Base-by-base conservation (phyloP, 2,888 invertebrate species). In the Chrysina gloriosa region DNA sequence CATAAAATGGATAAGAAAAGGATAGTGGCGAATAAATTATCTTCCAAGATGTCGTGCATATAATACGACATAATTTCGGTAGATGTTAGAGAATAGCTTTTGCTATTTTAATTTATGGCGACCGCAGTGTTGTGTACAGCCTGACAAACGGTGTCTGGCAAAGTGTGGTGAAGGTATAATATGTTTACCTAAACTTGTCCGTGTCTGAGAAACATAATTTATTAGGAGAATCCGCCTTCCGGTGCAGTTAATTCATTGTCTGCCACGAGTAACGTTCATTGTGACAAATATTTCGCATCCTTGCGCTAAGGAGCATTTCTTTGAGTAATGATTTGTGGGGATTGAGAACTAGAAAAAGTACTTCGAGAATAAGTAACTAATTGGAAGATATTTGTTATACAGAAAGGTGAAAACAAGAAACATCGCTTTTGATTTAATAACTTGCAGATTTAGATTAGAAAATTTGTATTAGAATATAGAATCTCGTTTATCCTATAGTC, bases 151-250 rank as follows among this genome's bases (percentile, higher is more conserved):
- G 69, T 69, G 70, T 68, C 68, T 69, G 70, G 70, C 71, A 72
- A 72, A 72, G 70, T 69, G 70, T 68, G 69, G 70, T 68, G 71
- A 72, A 71, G 70, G 70, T 67, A 70, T 71, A 73, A 73, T 73
- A 73, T 72, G 72, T 73, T 73, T 72, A 72, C 72, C 71, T 71
- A 65, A 71, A 71, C 70, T 69, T 71, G 70, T 70, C 69, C 69
- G 67, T 69, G 72, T 69, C 71, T 71, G 54, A 52, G 39, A 34
- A 36, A 58, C 67, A 47, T 67, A 67, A 67, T 67, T 67, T 67
- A 67, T 67, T 67, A 42, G 42, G 21, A 50, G 21, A 61, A 50
- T 47, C 47, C 45, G 39, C 63, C 52, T 52, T 63, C 29, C n/a
- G 14, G 63, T 56, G 69, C 70, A 70, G 71, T 71, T 73, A 71